A percentile compares a stretch with the other conserved stretches of the same genome.
These are phyloP conservation scores for Aporophyla nigra DNA, from an alignment of 2,888 invertebrate genomes.

Conservation along the genomic window DNA sequence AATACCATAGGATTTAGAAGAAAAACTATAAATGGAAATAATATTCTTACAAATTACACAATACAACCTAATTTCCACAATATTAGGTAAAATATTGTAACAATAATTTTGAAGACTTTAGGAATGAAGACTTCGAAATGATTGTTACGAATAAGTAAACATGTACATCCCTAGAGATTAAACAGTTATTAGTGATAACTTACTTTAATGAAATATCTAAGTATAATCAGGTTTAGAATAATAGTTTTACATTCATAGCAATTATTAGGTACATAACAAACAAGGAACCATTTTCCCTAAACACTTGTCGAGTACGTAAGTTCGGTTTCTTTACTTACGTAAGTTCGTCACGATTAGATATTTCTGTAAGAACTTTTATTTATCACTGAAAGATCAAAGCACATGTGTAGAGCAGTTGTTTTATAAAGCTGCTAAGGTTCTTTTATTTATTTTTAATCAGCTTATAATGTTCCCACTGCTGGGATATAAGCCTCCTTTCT, in stretches of 20 bases:
- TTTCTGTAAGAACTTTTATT: not conserved
- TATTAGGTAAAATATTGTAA: no score
- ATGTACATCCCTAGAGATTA: not conserved
- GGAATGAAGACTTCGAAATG: not conserved
- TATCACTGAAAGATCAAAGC: not conserved
- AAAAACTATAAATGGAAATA: not conserved
- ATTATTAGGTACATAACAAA: no score
- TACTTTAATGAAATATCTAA: not conserved
- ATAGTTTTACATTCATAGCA: not conserved
- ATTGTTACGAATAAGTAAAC: not conserved
- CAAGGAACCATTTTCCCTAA: not conserved
- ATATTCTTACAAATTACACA: not conserved
- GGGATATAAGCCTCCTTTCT: no score
- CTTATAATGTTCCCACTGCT: no score
- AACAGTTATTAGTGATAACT: not conserved
- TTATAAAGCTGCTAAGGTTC: not conserved
- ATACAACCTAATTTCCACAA: not conserved
- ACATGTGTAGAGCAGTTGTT: not conserved
- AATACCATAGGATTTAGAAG: not conserved
- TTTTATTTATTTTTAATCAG: not conserved
- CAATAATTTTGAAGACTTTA: no score
- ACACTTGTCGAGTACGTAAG: not conserved
- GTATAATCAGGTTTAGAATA: not conserved
- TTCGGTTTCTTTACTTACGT: not conserved
- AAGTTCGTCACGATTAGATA: not conserved